These are phyloP conservation scores for Apostichopus parvimensis DNA, from an alignment of 35 echinoderm and acorn worm species.

Conservation along the genomic window DNA sequence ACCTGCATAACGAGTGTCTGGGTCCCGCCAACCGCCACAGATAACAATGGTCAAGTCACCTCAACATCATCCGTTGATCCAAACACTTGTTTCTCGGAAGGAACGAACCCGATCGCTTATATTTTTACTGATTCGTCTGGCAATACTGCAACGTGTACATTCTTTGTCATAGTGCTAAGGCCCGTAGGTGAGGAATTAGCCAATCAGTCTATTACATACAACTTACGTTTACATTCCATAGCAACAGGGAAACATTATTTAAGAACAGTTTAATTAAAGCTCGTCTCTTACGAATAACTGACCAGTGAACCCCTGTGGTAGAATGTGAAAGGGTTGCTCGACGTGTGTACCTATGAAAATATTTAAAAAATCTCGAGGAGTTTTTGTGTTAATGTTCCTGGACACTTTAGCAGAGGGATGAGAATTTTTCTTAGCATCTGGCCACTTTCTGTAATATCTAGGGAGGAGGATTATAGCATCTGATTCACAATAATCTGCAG, in stretches of 20 bases:
- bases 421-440: too few species aligned
- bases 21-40: constrained; percentile 11
- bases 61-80: background rate
- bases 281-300: too few species aligned
- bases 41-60: constrained; percentile 2
- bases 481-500: too few species aligned
- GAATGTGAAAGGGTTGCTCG: too few species aligned
- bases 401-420: too few species aligned
- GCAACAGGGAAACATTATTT: background rate
- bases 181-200: background rate
- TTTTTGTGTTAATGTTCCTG: too few species aligned
- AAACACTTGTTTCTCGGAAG: constrained; percentile 14
- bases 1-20: background rate
- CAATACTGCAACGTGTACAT: constrained; percentile 17
- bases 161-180: background rate
- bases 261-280: background rate
- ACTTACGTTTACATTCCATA: background rate
- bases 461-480: too few species aligned
- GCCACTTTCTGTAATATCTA: too few species aligned
- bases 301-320: too few species aligned
- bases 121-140: constrained; percentile 1
- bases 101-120: constrained; percentile 8
- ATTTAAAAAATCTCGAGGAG: too few species aligned
- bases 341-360: too few species aligned
- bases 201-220: background rate